phyloP scores from a whole-genome alignment of 2,797 vertebrate species.

The Lutjanus campechanus region DNA sequence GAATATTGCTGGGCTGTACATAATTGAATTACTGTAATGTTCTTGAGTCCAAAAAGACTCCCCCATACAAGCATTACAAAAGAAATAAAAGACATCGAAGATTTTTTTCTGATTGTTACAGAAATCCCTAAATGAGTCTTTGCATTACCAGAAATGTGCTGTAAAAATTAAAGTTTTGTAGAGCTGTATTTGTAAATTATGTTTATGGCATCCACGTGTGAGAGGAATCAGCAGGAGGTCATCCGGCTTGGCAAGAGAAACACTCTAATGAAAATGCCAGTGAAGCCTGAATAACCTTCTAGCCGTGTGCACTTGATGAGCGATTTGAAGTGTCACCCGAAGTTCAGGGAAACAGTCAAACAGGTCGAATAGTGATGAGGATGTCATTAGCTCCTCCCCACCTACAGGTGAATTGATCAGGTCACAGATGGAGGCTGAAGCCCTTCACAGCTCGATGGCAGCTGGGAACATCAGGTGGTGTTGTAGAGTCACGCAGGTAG shows the following conservation, averaged over 20 bases:
- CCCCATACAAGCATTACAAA: neutral
- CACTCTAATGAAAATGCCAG: neutral
- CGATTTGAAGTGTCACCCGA: neutral
- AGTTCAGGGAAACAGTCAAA: constrained; percentile 5
- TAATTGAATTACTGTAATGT: neutral
- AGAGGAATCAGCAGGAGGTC: neutral
- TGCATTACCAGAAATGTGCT: neutral
- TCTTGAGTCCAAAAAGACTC: neutral
- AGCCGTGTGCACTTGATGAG: neutral
- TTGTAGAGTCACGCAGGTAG: constrained; percentile 40
- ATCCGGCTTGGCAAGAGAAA: neutral
- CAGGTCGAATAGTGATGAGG: constrained; percentile 30
- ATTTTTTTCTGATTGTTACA: neutral
- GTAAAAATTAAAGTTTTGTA: neutral
- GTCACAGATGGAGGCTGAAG: constrained; percentile 54
- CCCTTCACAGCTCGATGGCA: constrained; percentile 31
- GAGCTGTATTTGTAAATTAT: neutral
- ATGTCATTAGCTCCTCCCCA: constrained; percentile 41
- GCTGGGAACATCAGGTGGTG: constrained; percentile 58
- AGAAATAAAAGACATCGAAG: neutral
- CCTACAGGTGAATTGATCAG: constrained; percentile 53
- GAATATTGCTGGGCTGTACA: neutral
- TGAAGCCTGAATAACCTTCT: neutral
- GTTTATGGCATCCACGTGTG: neutral
- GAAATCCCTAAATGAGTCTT: neutral